A percentile compares a stretch with the other conserved stretches of the same genome.
phyloP scores from a whole-genome alignment of 2,797 vertebrate species.

The Thunnus albacares region DNA sequence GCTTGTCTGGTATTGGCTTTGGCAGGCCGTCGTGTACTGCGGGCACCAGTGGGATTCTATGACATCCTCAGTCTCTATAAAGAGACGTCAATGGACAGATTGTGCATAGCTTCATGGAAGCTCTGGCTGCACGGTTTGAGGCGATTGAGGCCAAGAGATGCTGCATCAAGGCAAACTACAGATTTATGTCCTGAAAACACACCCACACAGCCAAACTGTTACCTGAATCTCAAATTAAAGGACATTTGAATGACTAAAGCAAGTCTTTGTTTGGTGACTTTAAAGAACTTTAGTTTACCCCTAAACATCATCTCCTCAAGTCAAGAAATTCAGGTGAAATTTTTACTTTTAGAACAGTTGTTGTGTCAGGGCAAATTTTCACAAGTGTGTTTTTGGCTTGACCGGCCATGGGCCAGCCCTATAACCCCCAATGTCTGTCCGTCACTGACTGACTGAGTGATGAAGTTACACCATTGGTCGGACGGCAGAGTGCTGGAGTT shows the following conservation, averaged over 20 bases:
- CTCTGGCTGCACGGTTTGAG: constrained; percentile 41
- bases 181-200: constrained; percentile 3
- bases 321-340: not conserved
- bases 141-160: constrained; percentile 24
- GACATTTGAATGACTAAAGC: not conserved
- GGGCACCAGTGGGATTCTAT: constrained; percentile 79
- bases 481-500: too few species aligned
- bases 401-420: too few species aligned
- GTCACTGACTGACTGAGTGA: too few species aligned
- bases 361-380: not conserved
- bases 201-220: constrained; percentile 3
- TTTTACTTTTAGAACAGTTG: not conserved
- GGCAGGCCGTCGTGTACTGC: constrained; percentile 79
- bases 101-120: constrained; percentile 58
- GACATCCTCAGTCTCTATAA: constrained; percentile 60
- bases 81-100: constrained; percentile 68
- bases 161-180: constrained; percentile 10
- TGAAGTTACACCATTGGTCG: too few species aligned
- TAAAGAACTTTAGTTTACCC: not conserved
- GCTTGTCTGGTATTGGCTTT: constrained; percentile 90
- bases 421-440: too few species aligned
- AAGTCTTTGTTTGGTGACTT: not conserved
- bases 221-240: not conserved
- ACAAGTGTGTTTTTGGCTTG: not conserved
- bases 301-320: not conserved